Percentiles rank a stretch among this genome's conserved stretches.
Evolutionary conservation across 2,113 vertebrate species (phyloP).

Genomic region (Cairina moschata): DNA sequence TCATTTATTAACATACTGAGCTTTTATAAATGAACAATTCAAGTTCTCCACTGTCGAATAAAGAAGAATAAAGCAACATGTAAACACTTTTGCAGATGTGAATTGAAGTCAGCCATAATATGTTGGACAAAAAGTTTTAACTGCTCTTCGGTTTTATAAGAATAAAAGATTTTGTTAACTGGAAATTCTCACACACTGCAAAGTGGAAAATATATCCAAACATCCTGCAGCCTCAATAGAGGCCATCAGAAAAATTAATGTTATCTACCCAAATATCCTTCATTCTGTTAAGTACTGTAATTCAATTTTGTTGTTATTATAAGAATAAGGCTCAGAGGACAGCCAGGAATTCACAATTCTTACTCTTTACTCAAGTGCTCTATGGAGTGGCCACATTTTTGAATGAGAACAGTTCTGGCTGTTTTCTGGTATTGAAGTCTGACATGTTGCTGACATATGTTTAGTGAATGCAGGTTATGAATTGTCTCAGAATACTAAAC

Average conservation of each 20-base stretch:
- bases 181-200: background rate
- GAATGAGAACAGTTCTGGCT: background rate
- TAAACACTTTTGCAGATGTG: background rate
- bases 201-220: background rate
- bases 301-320: background rate
- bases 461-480: background rate
- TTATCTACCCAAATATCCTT: background rate
- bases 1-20: background rate
- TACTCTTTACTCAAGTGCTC: background rate
- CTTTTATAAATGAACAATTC: constrained; percentile 9
- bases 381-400: background rate
- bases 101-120: background rate
- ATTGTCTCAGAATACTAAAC: background rate
- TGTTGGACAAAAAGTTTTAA: constrained; percentile 3
- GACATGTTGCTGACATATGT: background rate
- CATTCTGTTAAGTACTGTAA: background rate
- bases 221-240: background rate
- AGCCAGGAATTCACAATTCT: background rate
- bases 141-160: background rate
- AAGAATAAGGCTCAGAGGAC: background rate
- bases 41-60: background rate
- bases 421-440: background rate
- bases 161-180: background rate
- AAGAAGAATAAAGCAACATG: background rate
- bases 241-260: background rate